Percentiles rank a stretch among this genome's conserved stretches.
These are phyloP conservation scores for Acleris emargana DNA, from an alignment of 2,888 invertebrate genomes.

Conservation along the genomic window DNA sequence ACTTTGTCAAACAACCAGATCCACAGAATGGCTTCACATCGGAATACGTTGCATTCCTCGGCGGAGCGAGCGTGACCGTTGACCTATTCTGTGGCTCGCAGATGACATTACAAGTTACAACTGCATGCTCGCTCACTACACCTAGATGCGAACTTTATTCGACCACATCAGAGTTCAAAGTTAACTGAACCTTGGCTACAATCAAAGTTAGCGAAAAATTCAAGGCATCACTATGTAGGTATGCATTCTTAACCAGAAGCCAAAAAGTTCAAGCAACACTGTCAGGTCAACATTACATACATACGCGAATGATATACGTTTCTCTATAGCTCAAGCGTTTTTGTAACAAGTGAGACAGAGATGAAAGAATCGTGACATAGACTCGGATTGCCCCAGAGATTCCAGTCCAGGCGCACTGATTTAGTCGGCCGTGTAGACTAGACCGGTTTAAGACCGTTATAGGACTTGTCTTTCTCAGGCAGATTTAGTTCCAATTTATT, in stretches of 20 bases:
- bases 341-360: not conserved
- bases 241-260: not conserved
- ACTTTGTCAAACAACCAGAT: constrained; percentile 36
- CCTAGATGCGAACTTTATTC: not conserved
- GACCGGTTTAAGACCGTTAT: constrained; percentile 18
- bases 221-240: not conserved
- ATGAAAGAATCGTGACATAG: not conserved
- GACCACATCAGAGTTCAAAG: not conserved
- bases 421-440: constrained; percentile 14
- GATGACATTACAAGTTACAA: not conserved
- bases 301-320: too few relatives aligned
- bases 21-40: constrained; percentile 47
- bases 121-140: not conserved
- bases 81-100: constrained; percentile 42
- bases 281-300: too few relatives aligned
- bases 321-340: too few relatives aligned
- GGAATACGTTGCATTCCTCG: constrained; percentile 49
- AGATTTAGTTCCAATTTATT: constrained; percentile 11
- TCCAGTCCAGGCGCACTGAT: constrained; percentile 15
- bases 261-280: too few relatives aligned
- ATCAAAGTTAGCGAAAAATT: too few relatives aligned
- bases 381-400: not conserved
- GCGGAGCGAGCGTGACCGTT: constrained; percentile 50
- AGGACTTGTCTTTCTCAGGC: constrained; percentile 13
- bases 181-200: not conserved